Evolutionary conservation across 2,113 vertebrate species (phyloP), one percentile per base, ranked within the genome.

Genomic region (Amphilophus citrinellus): DNA sequence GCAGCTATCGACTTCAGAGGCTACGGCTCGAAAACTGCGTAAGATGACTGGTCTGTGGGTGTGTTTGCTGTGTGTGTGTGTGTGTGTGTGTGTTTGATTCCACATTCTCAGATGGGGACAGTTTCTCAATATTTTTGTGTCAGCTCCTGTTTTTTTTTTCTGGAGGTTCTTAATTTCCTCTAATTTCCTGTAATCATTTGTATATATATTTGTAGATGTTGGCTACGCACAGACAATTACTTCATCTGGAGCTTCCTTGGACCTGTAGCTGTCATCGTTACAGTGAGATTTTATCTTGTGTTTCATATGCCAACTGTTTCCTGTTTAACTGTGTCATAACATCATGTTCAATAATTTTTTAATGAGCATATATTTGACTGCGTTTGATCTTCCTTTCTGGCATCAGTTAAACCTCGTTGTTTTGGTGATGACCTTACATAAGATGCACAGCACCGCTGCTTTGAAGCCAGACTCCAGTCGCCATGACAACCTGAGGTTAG

Each of bases 231-330:
- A 76, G 98, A 98, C 91, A 98, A 97, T 83, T 97, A 97, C 79
- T 98, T 98, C 91, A 98, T 98, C 92, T 98, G 97, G 97, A 98
- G 97, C 76, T 98, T 98, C 92, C 97, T 98, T 0, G 98, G 97
- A 35, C 98, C 98, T 0, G 97, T 97, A 6, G 97, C 96, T 57
- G 96, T 97, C 32, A 93, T 98, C 71, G 97, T 98, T n/a, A 96
- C 97, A 94, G 98, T 98, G 83, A 96, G 96, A 93, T 2, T 61
- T 61, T 14, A 58, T 65, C 57, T 35, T 30, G 7, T 37, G 15
- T 10, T 22, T 30, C 17, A 65, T 42, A 57, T 35, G 18, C 18
- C 4, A 56, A 7, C 27, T 2, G 0, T 68, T 13, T 78, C 2
- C 6, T 30, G 7, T 76, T n/a, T 7, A 10, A 15, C 44, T 8